Evolutionary conservation across 2,888 invertebrate genomes (phyloP).

Genomic region (Agrilus mali): DNA sequence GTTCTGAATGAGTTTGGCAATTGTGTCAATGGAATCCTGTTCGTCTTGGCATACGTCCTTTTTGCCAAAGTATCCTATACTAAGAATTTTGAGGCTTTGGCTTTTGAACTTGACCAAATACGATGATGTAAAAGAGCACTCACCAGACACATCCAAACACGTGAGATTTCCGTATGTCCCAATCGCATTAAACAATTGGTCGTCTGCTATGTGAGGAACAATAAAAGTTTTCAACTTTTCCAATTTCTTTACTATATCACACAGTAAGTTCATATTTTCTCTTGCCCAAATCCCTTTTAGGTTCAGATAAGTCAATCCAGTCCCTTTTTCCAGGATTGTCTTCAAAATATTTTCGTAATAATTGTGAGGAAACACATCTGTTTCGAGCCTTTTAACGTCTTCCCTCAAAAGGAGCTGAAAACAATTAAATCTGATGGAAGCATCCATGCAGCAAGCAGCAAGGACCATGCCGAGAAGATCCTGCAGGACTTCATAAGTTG

Average conservation of each 20-base stretch:
- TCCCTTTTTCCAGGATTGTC: conserved; percentile 50
- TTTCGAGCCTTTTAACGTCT: conserved; percentile 51
- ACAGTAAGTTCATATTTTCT: conserved; percentile 51
- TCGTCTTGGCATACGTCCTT: conserved; percentile 46
- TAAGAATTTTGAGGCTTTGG: conserved; percentile 45
- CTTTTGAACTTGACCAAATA: conserved; percentile 47
- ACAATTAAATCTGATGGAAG: conserved; percentile 52
- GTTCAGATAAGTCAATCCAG: conserved; percentile 48
- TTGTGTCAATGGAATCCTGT: conserved; percentile 34
- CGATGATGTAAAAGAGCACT: conserved; percentile 53
- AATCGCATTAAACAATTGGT: conserved; percentile 49
- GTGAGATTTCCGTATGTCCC: conserved; percentile 43
- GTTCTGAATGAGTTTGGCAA: conserved; percentile 48
- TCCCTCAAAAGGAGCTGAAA: conserved; percentile 51
- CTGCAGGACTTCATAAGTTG: conserved; percentile 55
- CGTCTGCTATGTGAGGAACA: conserved; percentile 59
- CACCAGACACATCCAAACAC: conserved; percentile 55
- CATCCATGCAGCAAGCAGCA: conserved; percentile 52
- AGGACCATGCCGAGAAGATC: conserved; percentile 53
- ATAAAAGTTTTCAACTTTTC: conserved; percentile 46
- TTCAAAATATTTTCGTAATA: conserved; percentile 57
- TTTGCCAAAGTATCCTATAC: conserved; percentile 59
- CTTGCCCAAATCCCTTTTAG: conserved; percentile 63
- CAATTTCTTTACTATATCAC: conserved; percentile 45
- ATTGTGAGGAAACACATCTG: conserved; percentile 58